These are phyloP conservation scores for Brachypalpus laphriformis DNA, from an alignment of 2,888 invertebrate species.

Conservation along the genomic window DNA sequence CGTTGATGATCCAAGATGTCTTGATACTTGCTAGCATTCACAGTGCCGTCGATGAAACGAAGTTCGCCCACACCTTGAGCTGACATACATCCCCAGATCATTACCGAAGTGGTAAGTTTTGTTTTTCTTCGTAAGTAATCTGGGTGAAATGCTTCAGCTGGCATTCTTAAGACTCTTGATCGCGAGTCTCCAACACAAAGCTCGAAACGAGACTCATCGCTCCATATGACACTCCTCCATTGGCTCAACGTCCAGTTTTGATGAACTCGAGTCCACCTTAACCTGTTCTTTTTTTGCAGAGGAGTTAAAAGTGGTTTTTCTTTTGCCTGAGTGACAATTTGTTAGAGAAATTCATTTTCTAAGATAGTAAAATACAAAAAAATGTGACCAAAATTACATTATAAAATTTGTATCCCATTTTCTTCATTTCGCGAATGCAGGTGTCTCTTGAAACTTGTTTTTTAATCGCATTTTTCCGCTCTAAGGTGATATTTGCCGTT, in stretches of 20 bases:
- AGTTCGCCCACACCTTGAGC: slow-evolving; percentile 28
- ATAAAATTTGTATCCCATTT: too few species aligned
- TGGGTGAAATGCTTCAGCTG: slow-evolving; percentile 23
- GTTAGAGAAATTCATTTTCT: slow-evolving; percentile 1
- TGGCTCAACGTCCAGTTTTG: too few species aligned
- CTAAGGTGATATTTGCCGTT: slow-evolving; percentile 21
- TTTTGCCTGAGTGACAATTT: slow-evolving; percentile 29
- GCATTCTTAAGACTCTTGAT: too few species aligned
- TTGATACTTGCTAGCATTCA: too few species aligned
- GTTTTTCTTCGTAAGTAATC: slow-evolving; percentile 32
- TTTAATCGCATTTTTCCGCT: slow-evolving; percentile 24
- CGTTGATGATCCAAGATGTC: too few species aligned
- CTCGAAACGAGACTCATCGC: too few species aligned
- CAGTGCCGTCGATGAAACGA: slow-evolving; percentile 40
- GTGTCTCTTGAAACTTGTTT: too few species aligned
- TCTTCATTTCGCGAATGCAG: too few species aligned
- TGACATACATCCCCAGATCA: slow-evolving; percentile 45
- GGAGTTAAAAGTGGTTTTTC: slow-evolving; percentile 21
- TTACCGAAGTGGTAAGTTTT: slow-evolving; percentile 31
- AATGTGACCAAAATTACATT: too few species aligned
- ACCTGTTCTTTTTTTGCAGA: slow-evolving; percentile 31
- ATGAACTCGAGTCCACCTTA: background rate
- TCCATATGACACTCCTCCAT: too few species aligned
- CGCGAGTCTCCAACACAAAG: too few species aligned
- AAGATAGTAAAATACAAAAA: background rate